phyloP scores from a whole-genome alignment of 2,113 vertebrate species.

The Cyprinodon brontotheroides region DNA sequence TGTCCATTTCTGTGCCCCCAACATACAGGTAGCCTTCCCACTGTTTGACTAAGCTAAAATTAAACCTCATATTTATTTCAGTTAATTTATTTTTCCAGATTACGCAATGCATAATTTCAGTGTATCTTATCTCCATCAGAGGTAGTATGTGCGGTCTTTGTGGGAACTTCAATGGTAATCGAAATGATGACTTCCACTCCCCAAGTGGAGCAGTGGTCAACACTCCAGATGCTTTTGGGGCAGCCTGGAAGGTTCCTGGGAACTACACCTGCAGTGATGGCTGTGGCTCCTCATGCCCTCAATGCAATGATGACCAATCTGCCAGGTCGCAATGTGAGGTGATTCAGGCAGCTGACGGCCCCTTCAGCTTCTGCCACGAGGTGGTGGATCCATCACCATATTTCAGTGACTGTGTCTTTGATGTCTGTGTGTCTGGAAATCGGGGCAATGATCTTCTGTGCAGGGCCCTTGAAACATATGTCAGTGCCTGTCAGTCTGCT shows the following conservation, averaged over 20 bases:
- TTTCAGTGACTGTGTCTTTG: conserved; percentile 65
- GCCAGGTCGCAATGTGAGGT: conserved; percentile 58
- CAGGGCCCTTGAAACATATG: conserved; percentile 60
- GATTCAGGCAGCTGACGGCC: conserved; percentile 49
- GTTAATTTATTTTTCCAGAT: no score
- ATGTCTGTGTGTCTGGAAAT: conserved; percentile 62
- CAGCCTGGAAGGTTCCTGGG: conserved; percentile 53
- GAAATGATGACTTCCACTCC: conserved; percentile 57
- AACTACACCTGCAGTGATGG: conserved; percentile 48
- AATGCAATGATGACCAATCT: conserved; percentile 26
- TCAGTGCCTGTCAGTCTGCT: conserved; percentile 65
- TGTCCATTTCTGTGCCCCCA: conserved; percentile 55
- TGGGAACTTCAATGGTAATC: conserved; percentile 74
- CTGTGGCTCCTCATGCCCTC: conserved; percentile 40
- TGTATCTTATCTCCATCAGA: neutral
- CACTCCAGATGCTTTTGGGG: conserved; percentile 40
- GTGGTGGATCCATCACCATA: conserved; percentile 53
- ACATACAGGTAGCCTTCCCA: conserved; percentile 42
- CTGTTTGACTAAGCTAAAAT: neutral
- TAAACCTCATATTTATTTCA: no score
- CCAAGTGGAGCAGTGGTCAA: conserved; percentile 37
- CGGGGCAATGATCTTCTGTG: conserved; percentile 47
- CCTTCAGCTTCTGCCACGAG: conserved; percentile 63
- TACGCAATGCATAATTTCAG: neutral
- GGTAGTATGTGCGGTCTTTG: conserved; percentile 68